Evolutionary conservation across 2,888 invertebrate species (phyloP).

Genomic region (Xanthorhoe spadicearia): DNA sequence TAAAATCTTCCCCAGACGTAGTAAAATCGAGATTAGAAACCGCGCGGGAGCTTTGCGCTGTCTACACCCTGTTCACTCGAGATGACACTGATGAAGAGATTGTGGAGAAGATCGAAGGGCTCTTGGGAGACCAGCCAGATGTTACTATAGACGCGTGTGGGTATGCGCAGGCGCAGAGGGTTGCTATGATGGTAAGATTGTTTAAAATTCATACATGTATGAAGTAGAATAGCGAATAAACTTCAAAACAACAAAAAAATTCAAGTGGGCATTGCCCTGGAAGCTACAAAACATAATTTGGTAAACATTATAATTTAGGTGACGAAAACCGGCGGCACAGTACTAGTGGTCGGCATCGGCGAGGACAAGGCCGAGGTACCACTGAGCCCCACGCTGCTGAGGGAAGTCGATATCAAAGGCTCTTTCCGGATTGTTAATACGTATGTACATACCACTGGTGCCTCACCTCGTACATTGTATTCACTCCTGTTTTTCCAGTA

Average conservation of each 20-base stretch:
- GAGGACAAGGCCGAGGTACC: constrained; percentile 90
- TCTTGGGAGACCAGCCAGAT: constrained; percentile 87
- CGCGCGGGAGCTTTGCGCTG: constrained; percentile 91
- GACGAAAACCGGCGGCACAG: constrained; percentile 92
- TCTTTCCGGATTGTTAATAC: constrained; percentile 95
- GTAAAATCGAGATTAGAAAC: constrained; percentile 87
- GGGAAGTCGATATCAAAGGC: constrained; percentile 96
- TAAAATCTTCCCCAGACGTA: constrained; percentile 81
- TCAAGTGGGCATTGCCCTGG: no score
- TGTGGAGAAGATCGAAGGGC: constrained; percentile 82
- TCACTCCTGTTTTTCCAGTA: no score
- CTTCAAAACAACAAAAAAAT: no score
- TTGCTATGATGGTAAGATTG: constrained; percentile 89
- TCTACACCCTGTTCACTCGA: constrained; percentile 85
- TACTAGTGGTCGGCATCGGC: constrained; percentile 95
- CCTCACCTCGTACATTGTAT: no score
- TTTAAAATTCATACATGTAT: no score
- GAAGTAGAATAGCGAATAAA: no score
- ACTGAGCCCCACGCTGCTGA: constrained; percentile 89
- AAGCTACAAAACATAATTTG: no score
- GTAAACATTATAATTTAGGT: constrained; percentile 88
- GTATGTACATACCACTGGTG: no score
- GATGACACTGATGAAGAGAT: constrained; percentile 83
- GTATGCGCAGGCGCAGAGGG: constrained; percentile 88
- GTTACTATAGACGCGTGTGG: constrained; percentile 95